These are phyloP conservation scores for Papilio polytes DNA, from an alignment of 1,140 invertebrate genomes.

Conservation along the genomic window DNA sequence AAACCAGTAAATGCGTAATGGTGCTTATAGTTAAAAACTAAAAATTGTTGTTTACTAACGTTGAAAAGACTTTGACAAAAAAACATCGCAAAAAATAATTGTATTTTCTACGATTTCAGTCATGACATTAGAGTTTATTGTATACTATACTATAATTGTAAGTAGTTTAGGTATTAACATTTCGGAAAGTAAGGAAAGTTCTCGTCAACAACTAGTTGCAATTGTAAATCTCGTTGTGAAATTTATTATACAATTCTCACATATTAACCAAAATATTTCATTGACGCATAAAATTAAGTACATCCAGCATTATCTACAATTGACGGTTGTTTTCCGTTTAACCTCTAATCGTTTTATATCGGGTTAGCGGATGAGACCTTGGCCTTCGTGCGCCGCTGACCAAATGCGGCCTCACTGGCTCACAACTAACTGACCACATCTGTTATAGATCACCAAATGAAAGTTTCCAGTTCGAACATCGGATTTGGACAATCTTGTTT, in stretches of 20 bases:
- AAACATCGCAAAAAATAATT: no score
- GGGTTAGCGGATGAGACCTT: constrained; percentile 72
- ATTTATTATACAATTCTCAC: neutral
- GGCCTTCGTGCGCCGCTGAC: constrained; percentile 73
- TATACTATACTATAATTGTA: no score
- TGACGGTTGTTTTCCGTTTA: constrained; percentile 9
- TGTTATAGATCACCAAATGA: neutral
- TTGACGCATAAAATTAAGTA: neutral
- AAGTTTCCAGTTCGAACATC: neutral
- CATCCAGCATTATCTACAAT: neutral
- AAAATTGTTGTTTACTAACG: neutral
- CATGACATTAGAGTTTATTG: no score
- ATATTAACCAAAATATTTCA: neutral
- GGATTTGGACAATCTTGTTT: neutral
- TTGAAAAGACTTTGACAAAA: no score
- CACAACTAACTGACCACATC: constrained; percentile 47
- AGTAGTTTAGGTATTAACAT: neutral
- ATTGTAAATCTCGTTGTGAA: no score
- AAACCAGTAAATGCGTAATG: neutral
- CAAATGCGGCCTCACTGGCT: constrained; percentile 66
- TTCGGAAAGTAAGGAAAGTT: neutral
- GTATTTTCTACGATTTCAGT: no score
- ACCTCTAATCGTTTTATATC: constrained; percentile 44
- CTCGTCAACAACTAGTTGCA: constrained; percentile 30
- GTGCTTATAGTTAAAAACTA: neutral